Base-by-base conservation (phyloP, 2,888 invertebrate genomes). In the Onthophagus sagittarius region DNA sequence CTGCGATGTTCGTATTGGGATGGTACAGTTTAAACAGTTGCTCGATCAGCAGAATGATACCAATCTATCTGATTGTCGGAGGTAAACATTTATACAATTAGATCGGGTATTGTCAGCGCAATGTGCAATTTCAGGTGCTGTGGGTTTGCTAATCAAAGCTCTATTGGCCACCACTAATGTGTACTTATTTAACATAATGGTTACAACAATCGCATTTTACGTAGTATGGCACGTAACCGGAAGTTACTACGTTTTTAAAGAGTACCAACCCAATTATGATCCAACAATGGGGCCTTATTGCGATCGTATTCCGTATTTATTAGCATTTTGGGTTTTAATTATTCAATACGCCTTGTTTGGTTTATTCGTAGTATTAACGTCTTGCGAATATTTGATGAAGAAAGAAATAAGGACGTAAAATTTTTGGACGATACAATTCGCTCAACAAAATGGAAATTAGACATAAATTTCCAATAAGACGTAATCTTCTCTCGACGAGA, bases 11-110 rank as follows among this genome's bases (percentile, higher is more conserved):
- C 71, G 78, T 82, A 9, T 79, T 82, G 15, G 85, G 85, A 33
- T 82, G 82, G 79, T 78, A 83, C 1, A 84, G 81, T 75, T 74
- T 84, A 62, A 82, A 84, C 73, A 82, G 77, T 71, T 85, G 85
- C 75, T 78, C 83, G 0, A 73, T 83, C 9, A 83, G 81, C 74
- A 79, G 79, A 69, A 76, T 84, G 70, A 84, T 85, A 72, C 84
- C 85, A 5, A 80, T 84, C 72, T 84, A 84, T 77, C 75, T 85
- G 69, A 83, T 84, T 71, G 80, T 84, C 15, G 82, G 83, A 74
- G 79, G 79, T 79, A 70, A 71, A 73, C 15, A 63, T 14, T 13
- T 64, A 69, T 65, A 71, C 11, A 62, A 23, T 64, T 39, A 11
- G 14, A 73, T 75, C 64, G 15, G 11, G 23, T 14, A 2, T 67